A percentile compares a stretch with the other conserved stretches of the same genome.
phyloP scores from a whole-genome alignment of 2,797 vertebrate species.

The Acanthiza pusilla region DNA sequence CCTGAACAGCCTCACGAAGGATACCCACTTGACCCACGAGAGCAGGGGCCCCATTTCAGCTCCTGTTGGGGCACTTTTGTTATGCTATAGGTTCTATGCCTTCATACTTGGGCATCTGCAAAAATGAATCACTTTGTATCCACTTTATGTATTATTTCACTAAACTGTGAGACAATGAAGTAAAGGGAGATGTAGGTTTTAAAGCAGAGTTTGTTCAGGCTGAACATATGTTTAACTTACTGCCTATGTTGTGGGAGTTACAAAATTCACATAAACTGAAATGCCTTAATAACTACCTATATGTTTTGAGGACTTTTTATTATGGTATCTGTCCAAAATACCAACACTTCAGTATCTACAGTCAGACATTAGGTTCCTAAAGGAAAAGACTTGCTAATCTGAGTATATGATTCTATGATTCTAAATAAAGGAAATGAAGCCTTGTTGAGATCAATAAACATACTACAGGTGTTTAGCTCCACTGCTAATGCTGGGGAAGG shows the following conservation, averaged over 20 bases:
- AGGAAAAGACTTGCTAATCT: not conserved
- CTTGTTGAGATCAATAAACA: not conserved
- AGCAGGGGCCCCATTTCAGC: not conserved
- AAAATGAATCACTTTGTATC: not conserved
- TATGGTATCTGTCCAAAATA: not conserved
- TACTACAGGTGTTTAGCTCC: not conserved
- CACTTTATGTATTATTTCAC: not conserved
- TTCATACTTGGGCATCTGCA: not conserved
- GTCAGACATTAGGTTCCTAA: not conserved
- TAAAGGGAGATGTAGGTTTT: not conserved
- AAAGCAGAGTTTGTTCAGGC: not conserved
- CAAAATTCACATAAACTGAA: not conserved
- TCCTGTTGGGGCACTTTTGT: fast-evolving
- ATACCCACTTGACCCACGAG: not conserved
- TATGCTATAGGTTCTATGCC: not conserved
- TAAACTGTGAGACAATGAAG: not conserved
- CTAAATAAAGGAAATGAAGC: not conserved
- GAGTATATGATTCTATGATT: not conserved
- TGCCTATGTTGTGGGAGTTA: not conserved
- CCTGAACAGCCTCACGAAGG: not conserved
- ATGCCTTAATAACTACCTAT: not conserved
- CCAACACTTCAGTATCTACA: not conserved
- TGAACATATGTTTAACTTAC: not conserved
- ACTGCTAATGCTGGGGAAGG: not conserved
- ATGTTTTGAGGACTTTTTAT: not conserved